Evolutionary conservation across 1,140 invertebrate genomes (phyloP), one percentile per base, ranked within the genome.

Genomic region (Megalonaias nervosa): DNA sequence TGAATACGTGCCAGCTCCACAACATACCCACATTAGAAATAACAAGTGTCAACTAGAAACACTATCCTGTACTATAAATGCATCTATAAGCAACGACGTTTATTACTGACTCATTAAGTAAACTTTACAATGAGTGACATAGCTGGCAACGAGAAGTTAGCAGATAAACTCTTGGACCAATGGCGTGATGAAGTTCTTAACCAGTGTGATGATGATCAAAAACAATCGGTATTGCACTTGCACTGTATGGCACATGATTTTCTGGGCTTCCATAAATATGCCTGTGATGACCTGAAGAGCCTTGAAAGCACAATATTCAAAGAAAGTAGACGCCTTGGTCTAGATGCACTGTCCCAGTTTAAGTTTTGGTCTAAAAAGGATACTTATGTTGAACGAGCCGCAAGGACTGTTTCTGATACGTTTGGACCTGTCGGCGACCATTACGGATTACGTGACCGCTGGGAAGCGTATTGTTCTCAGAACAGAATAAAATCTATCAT

Each of bases 121-220:
- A 69, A 59, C 21, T 68, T 75, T 23, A 75, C 66, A 1, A 75
- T 69, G 74, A 61, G 58, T 70, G 67, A 75, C 58, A 38, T 66
- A 26, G 67, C 59, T 14, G 23, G 21, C 31, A 75, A 75, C 26
- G 67, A 75, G 21, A 75, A 69, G 31, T 14, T 16, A 15, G 74
- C 74, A 6, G 74, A 75, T 59, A 11, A 57, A 68, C 60, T 75
- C 4, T 21, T 75, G 11, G 48, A 61, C 57, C 55, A 68, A 62
- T 75, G 60, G 67, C 64, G 72, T 15, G 72, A 31, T 17, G 21
- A 67, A 38, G 26, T 31, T 31, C 26, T 31, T 31, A 31, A 31
- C 26, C 26, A 31, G 26, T 31, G 26, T 31, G 26, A 31, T 31
- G 26, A 31, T 31, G 26, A 2, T 31, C 26, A 31, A 31, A 31